Evolutionary conservation across 2,797 vertebrate species (phyloP).

Genomic region (Diplodus sargus): DNA sequence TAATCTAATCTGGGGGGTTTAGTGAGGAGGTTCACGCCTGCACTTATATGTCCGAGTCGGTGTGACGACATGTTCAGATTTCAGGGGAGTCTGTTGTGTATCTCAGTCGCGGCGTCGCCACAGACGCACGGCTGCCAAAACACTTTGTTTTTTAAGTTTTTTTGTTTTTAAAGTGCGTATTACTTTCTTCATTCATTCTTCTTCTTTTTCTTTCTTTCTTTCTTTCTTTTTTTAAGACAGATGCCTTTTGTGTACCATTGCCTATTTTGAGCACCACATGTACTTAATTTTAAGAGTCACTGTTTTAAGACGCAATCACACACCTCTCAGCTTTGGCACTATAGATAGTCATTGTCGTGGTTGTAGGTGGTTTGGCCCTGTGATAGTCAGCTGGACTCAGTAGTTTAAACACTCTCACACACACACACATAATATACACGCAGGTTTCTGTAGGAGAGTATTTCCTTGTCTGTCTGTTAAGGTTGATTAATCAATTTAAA

Average conservation of each 20-base stretch:
- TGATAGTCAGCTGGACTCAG: constrained; percentile 36
- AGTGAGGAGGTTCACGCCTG: constrained; percentile 49
- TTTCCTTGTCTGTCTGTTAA: constrained; percentile 30
- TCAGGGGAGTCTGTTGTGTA: constrained; percentile 60
- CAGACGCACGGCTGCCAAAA: constrained; percentile 56
- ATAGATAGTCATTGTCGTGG: constrained; percentile 34
- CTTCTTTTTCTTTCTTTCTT: neutral
- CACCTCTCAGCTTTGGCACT: constrained; percentile 49
- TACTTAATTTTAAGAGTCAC: constrained; percentile 77
- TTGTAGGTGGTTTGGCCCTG: constrained; percentile 30
- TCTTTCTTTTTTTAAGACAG: constrained; percentile 16
- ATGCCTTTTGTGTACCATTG: constrained; percentile 72
- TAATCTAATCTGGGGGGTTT: constrained; percentile 36
- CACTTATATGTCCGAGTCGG: constrained; percentile 58
- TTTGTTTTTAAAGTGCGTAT: constrained; percentile 55
- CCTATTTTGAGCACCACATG: constrained; percentile 73
- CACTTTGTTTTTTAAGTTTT: constrained; percentile 24
- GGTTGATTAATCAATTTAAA: constrained; percentile 30
- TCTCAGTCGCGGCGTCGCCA: constrained; percentile 48
- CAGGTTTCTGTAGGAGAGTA: constrained; percentile 23
- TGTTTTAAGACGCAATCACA: constrained; percentile 64
- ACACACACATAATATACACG: neutral
- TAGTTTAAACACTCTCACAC: constrained; percentile 24
- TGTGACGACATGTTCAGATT: constrained; percentile 43
- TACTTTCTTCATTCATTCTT: constrained; percentile 28